Evolutionary conservation across 2,888 invertebrate genomes (phyloP).

Genomic region (Brachypalpus laphriformis): DNA sequence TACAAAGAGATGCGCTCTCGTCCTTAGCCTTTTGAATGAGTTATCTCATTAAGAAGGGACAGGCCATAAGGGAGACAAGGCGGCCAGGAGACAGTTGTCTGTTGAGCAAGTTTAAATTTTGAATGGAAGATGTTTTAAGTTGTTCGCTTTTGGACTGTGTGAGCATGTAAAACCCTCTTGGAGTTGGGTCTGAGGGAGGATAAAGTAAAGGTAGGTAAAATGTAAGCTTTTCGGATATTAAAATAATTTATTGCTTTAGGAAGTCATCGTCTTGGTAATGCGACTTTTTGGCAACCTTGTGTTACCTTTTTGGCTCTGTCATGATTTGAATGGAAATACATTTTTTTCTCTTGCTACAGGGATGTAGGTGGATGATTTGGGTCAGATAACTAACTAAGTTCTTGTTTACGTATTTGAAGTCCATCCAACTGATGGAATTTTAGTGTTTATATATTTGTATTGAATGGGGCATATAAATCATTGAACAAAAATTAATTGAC

Average conservation of each 20-base stretch:
- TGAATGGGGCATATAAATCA: background rate
- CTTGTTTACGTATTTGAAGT: no score
- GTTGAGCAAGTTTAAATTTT: constrained; percentile 58
- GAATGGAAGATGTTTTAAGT: constrained; percentile 16
- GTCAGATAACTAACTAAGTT: no score
- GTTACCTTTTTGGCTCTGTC: background rate
- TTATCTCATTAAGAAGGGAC: constrained; percentile 63
- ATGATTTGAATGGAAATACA: background rate
- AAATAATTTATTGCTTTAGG: constrained; percentile 52
- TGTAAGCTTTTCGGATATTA: background rate
- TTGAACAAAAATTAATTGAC: background rate
- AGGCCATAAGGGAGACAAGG: background rate
- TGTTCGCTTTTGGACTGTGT: background rate
- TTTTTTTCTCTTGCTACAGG: background rate
- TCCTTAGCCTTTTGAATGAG: constrained; percentile 70
- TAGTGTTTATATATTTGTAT: background rate
- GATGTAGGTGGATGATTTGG: background rate
- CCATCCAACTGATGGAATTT: no score
- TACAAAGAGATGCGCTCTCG: constrained; percentile 36
- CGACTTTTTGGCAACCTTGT: constrained; percentile 42
- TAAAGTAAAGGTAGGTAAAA: background rate
- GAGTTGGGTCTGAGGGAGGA: background rate
- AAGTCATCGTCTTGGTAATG: constrained; percentile 25
- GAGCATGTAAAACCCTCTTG: background rate
- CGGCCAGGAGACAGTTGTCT: constrained; percentile 58